Conservation (phyloP, 2,797 vertebrate genomes). For the Potorous gilbertii region DNA sequence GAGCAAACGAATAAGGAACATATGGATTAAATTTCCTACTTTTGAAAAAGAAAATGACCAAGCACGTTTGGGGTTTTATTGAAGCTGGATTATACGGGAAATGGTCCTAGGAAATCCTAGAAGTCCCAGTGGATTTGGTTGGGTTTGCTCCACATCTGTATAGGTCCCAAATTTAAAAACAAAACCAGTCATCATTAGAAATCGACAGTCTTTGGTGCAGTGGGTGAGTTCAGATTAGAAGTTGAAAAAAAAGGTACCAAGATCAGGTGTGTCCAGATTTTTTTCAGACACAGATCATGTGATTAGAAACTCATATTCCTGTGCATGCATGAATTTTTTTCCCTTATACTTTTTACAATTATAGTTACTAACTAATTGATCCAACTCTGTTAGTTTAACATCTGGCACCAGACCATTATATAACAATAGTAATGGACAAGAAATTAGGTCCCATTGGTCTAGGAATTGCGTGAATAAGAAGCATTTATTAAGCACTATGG, state of each 20-base stretch:
- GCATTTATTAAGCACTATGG: neutral
- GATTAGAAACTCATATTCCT: neutral
- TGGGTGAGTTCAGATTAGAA: neutral
- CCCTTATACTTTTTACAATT: neutral
- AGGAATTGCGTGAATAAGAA: neutral
- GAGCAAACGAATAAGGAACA: constrained; percentile 76
- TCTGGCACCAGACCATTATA: neutral
- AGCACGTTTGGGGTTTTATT: constrained; percentile 71
- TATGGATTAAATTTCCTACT: constrained; percentile 73
- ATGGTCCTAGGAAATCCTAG: constrained; percentile 52
- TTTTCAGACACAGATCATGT: neutral
- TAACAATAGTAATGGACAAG: neutral
- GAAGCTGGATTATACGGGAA: constrained; percentile 69
- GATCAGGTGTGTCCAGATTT: neutral
- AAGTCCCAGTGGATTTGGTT: constrained; percentile 46
- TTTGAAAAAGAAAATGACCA: constrained; percentile 71
- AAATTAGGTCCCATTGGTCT: neutral
- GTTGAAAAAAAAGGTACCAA: neutral
- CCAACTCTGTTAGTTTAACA: neutral
- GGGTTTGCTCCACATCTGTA: constrained; percentile 47
- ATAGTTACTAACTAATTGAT: neutral
- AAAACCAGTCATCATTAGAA: constrained; percentile 49
- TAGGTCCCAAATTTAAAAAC: constrained; percentile 41
- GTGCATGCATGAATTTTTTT: neutral
- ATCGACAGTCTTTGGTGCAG: constrained; percentile 4